Conservation (phyloP, 2,888 invertebrate species). For the Biston stratarius region DNA sequence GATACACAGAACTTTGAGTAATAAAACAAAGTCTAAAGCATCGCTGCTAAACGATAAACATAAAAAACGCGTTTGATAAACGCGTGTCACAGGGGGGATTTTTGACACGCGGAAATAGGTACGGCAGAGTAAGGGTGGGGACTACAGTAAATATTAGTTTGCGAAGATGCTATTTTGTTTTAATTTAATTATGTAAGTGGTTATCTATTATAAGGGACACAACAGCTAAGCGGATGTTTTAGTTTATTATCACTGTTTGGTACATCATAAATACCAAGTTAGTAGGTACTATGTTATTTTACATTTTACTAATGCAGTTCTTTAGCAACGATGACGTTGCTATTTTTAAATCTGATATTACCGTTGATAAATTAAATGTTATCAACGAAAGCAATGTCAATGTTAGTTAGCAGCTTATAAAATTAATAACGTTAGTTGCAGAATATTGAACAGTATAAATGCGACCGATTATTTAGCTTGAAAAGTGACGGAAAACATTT, state of each 20-base stretch:
- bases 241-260: neutral
- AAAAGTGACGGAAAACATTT: slow-evolving; percentile 17
- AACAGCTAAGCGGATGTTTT: neutral
- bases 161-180: neutral
- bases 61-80: no score
- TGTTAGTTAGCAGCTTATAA: neutral
- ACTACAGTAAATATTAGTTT: slow-evolving; percentile 1
- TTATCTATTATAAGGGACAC: neutral
- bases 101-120: slow-evolving; percentile 35
- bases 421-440: neutral
- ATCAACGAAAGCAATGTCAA: slow-evolving; percentile 22
- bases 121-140: neutral
- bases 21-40: no score
- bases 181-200: no score
- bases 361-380: slow-evolving; percentile 1
- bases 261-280: neutral
- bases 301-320: neutral
- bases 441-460: slow-evolving; percentile 1
- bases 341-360: slow-evolving; percentile 2
- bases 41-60: no score
- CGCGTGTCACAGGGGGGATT: slow-evolving; percentile 40
- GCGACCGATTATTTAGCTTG: slow-evolving; percentile 3
- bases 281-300: neutral
- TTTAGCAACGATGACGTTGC: slow-evolving; percentile 7
- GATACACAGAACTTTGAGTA: no score